A percentile compares a stretch with the other conserved stretches of the same genome.
Evolutionary conservation across 2,888 invertebrate genomes (phyloP).

Genomic region (Acanthococcus lagerstroemiae): DNA sequence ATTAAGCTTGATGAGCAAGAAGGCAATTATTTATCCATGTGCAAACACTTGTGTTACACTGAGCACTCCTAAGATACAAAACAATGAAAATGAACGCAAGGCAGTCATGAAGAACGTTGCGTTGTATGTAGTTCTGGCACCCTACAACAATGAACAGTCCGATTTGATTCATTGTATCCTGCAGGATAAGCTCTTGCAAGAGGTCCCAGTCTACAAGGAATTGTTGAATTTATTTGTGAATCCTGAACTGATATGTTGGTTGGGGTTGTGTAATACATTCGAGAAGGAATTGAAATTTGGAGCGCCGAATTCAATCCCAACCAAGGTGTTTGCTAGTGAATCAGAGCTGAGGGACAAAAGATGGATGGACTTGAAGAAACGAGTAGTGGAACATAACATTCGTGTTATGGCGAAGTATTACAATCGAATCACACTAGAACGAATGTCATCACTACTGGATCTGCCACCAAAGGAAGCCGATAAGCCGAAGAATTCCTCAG

Average conservation of each 20-base stretch:
- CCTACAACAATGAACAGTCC: constrained; percentile 94
- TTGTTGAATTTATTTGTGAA: constrained; percentile 86
- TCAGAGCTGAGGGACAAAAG: constrained; percentile 78
- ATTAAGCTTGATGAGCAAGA: constrained; percentile 93
- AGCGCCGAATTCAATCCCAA: constrained; percentile 38
- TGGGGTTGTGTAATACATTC: constrained; percentile 72
- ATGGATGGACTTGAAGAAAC: constrained; percentile 85
- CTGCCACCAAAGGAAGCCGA: constrained; percentile 55
- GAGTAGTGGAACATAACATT: constrained; percentile 98
- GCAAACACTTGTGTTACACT: constrained; percentile 88
- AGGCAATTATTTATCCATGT: constrained; percentile 81
- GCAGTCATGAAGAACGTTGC: constrained; percentile 78
- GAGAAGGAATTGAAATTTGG: constrained; percentile 61
- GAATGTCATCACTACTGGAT: constrained; percentile 90
- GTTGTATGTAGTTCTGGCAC: constrained; percentile 84
- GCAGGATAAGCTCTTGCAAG: constrained; percentile 78
- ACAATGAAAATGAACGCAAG: constrained; percentile 53
- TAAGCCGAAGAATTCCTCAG: constrained; percentile 95
- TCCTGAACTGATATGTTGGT: constrained; percentile 92
- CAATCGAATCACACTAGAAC: constrained; percentile 73
- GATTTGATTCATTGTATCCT: constrained; percentile 88
- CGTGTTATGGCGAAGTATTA: constrained; percentile 99
- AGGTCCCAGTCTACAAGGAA: constrained; percentile 84
- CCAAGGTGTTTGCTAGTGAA: constrained; percentile 59
- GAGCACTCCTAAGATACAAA: constrained; percentile 61